A percentile compares a stretch with the other conserved stretches of the same genome.
Evolutionary conservation across 2,113 vertebrate genomes (phyloP).

Genomic region (Phoxinus phoxinus): DNA sequence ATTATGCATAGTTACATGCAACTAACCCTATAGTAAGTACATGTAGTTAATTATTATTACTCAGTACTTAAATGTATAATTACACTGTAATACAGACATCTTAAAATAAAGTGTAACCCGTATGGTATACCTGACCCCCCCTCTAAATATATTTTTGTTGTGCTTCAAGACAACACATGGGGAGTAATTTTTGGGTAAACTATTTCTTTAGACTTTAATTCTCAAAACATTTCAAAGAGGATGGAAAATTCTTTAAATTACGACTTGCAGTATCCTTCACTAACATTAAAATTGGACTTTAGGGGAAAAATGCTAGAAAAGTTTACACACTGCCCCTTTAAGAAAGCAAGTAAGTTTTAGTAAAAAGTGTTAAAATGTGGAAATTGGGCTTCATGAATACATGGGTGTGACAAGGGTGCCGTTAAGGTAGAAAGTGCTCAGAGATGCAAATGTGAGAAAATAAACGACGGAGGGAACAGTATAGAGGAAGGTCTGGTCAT

Average conservation of each 20-base stretch:
- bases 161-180: too few relatives aligned
- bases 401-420: neutral
- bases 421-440: slow-evolving; percentile 16
- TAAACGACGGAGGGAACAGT: slow-evolving; percentile 7
- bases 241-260: neutral
- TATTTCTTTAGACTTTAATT: neutral
- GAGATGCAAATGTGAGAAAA: slow-evolving; percentile 7
- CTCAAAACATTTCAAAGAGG: neutral
- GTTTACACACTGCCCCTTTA: neutral
- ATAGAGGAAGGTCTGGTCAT: slow-evolving; percentile 55
- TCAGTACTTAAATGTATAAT: too few relatives aligned
- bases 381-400: neutral
- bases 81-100: too few relatives aligned
- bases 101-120: too few relatives aligned
- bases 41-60: too few relatives aligned
- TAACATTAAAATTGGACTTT: neutral
- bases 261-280: neutral
- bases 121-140: too few relatives aligned
- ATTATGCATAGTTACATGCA: too few relatives aligned
- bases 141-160: neutral
- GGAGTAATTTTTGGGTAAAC: neutral
- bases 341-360: neutral
- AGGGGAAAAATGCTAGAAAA: neutral
- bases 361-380: neutral
- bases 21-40: too few relatives aligned